Evolutionary conservation across 2,113 vertebrate genomes (phyloP), one percentile per base, ranked within the genome.

Genomic region (Alethe diademata): DNA sequence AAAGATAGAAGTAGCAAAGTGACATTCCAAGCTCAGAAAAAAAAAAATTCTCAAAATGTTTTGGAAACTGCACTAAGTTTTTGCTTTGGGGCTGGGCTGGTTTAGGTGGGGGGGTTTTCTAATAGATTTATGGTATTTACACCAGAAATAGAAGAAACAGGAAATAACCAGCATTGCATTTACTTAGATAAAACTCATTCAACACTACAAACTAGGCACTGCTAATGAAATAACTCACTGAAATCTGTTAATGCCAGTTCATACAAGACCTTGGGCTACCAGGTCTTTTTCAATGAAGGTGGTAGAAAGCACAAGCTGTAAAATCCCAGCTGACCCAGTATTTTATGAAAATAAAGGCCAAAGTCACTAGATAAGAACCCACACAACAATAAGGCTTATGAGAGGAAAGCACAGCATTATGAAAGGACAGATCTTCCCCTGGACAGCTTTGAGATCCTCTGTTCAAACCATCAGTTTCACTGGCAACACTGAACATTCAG

Each of bases 401-500:
- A 61, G 48, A 56, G 20, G 15, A 57, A 71, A 61, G 15, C 43
- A 29, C 0, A 60, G 62, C 48, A 75, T 54, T 71, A 48, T 7
- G 11, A 33, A 57, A 64, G 47, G n/a, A 56, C 10, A 53, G 66
- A 53, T 67, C 40, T 82, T 19, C 9, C 86, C 31, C 58, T 18
- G 36, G 43, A 43, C 4, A 62, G 28, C 47, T 89, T 10, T 51
- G 51, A 62, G 43, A 69, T 26, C 10, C 40, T 62, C 57, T 50
- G 45, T 23, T 12, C 50, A 33, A 71, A 60, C 48, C 16, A 50
- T 23, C 31, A 19, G 24, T 33, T 47, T 23, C 31, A 10, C n/a
- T 12, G 67, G 56, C 2, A 6, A 36, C 12, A 35, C 18, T 6
- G 3, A 85, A 31, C 1, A 0, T 43, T 36, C 47, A 11, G 19